Evolutionary conservation across 1,140 invertebrate genomes (phyloP).

Genomic region (Drosophila pruinosa): DNA sequence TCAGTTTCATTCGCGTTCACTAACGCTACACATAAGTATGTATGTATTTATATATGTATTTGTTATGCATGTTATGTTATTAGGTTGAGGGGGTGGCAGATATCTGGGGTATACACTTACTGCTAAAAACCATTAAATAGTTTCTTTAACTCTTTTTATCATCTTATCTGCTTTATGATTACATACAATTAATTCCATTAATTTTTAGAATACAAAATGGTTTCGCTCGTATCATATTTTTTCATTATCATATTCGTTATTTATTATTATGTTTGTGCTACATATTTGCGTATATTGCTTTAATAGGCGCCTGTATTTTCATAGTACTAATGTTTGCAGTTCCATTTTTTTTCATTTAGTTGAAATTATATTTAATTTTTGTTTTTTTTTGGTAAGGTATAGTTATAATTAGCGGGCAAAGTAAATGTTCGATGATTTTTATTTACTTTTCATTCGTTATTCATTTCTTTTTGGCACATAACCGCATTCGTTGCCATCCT

Average conservation of each 20-base stretch:
- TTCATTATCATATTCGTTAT: constrained; percentile 22
- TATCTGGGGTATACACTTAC: constrained; percentile 50
- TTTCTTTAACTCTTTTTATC: constrained; percentile 37
- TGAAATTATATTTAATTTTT: neutral
- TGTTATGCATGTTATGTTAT: constrained; percentile 22
- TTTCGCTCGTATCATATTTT: constrained; percentile 26
- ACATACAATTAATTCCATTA: constrained; percentile 34
- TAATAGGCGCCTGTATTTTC: constrained; percentile 37
- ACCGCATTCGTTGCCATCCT: constrained; percentile 51
- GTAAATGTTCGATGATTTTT: constrained; percentile 3
- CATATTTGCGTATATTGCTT: constrained; percentile 58
- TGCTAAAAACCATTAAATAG: constrained; percentile 70
- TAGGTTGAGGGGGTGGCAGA: constrained; percentile 17
- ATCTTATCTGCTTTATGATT: constrained; percentile 29
- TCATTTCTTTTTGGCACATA: constrained; percentile 65
- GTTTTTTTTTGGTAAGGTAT: constrained; percentile 28
- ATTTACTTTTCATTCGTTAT: constrained; percentile 2
- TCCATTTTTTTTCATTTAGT: constrained; percentile 10
- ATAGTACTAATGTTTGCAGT: neutral
- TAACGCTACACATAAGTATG: constrained; percentile 28
- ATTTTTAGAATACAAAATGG: constrained; percentile 46
- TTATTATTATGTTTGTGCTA: constrained; percentile 56
- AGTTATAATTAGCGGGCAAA: constrained; percentile 28
- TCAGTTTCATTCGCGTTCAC: constrained; percentile 27
- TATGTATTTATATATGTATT: constrained; percentile 27